Evolutionary conservation across 2,888 invertebrate species (phyloP).

Genomic region (Mactromeris polynyma): DNA sequence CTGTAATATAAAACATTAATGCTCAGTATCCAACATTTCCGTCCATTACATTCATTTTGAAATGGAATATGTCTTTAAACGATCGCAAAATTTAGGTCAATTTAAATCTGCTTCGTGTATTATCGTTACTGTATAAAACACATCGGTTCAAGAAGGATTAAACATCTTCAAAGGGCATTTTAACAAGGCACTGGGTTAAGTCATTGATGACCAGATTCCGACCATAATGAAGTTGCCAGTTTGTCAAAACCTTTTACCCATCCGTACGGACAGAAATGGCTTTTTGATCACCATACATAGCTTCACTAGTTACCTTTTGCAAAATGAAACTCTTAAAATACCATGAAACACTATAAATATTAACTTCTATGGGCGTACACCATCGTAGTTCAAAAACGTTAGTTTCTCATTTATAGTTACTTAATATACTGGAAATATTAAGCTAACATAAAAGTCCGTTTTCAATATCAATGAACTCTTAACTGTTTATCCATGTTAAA

Average conservation of each 20-base stretch:
- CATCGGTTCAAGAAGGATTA: too few species aligned
- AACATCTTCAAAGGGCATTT: too few species aligned
- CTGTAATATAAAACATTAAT: too few species aligned
- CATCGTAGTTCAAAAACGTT: slow-evolving; percentile 30
- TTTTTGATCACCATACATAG: background rate
- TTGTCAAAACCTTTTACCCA: background rate
- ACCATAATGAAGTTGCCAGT: background rate
- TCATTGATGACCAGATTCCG: too few species aligned
- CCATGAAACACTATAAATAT: background rate
- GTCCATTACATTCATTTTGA: too few species aligned
- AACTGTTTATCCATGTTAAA: slow-evolving; percentile 22
- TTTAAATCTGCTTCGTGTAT: too few species aligned
- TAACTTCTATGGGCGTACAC: slow-evolving; percentile 51
- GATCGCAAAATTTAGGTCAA: too few species aligned
- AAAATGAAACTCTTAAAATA: background rate
- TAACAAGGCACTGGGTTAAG: too few species aligned
- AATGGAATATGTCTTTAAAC: too few species aligned
- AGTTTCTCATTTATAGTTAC: slow-evolving; percentile 59
- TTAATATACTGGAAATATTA: slow-evolving; percentile 69
- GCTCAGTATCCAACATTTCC: too few species aligned
- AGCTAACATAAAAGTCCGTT: slow-evolving; percentile 55
- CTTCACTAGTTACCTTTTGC: background rate
- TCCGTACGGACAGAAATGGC: background rate
- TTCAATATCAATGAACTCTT: slow-evolving; percentile 50
- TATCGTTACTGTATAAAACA: too few species aligned